Conservation (phyloP, 2,113 vertebrate species). For the Sinosuthora webbiana region DNA sequence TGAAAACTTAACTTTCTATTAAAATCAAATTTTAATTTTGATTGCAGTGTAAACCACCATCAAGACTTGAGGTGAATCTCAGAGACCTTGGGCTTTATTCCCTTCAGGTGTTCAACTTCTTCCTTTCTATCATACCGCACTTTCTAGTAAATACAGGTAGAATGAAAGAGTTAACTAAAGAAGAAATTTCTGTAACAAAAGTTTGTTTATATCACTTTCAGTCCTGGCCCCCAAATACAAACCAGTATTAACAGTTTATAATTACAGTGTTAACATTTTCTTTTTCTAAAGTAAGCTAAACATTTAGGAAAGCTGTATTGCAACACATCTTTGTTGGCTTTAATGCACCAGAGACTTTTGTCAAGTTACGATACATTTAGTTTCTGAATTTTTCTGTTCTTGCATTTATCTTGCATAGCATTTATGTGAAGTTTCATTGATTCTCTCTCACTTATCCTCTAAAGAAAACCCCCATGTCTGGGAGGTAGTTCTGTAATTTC, state of each 20-base stretch:
- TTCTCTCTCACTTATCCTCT: neutral
- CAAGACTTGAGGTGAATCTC: neutral
- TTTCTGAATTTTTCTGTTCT: constrained; percentile 27
- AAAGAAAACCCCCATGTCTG: neutral
- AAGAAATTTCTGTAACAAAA: constrained; percentile 57
- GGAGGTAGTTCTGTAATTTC: neutral
- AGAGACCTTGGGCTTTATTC: neutral
- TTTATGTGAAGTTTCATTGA: neutral
- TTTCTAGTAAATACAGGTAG: constrained; percentile 43
- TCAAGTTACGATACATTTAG: neutral
- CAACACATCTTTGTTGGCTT: constrained; percentile 65
- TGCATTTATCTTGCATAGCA: neutral
- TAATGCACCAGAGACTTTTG: constrained; percentile 37
- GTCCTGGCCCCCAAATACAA: constrained; percentile 65
- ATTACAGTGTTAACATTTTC: constrained; percentile 75
- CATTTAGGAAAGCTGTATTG: constrained; percentile 68
- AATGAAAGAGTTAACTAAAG: constrained; percentile 60
- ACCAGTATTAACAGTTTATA: constrained; percentile 73
- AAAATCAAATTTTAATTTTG: neutral
- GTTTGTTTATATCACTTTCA: constrained; percentile 78
- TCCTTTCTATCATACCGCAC: neutral
- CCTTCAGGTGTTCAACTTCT: neutral
- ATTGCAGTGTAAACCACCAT: neutral
- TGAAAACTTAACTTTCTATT: neutral
- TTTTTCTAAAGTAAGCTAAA: constrained; percentile 74